Conservation (phyloP, 2,113 vertebrate species). For the Geococcyx californianus region DNA sequence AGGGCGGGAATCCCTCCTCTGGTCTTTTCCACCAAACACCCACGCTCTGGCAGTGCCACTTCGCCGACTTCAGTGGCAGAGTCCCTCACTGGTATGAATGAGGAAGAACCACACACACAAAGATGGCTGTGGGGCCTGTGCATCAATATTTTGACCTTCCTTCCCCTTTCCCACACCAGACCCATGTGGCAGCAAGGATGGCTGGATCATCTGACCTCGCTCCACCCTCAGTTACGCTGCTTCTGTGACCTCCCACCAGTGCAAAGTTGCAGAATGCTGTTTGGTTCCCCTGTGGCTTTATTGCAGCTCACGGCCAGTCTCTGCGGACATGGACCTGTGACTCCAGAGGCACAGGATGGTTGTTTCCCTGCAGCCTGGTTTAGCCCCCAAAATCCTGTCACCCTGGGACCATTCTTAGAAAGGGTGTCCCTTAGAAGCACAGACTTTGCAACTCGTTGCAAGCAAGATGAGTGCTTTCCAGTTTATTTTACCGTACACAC, state of each 20-base stretch:
- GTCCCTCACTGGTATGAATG: not conserved
- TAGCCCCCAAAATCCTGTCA: not conserved
- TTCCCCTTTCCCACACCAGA: accelerated
- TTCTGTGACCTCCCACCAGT: not conserved
- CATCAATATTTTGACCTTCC: not conserved
- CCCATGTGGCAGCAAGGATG: accelerated
- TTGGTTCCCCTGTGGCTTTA: not conserved
- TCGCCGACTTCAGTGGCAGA: accelerated
- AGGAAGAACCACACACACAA: not conserved
- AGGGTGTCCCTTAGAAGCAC: not conserved
- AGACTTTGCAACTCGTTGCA: not conserved
- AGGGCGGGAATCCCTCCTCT: not conserved
- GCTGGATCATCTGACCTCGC: not conserved
- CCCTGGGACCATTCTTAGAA: not conserved
- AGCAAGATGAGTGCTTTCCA: not conserved
- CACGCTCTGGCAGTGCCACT: not conserved
- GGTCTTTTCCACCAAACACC: not conserved
- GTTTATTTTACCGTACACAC: not conserved
- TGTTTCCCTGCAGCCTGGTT: not conserved
- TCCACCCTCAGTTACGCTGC: not conserved
- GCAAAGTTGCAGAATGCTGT: not conserved
- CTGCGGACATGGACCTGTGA: not conserved
- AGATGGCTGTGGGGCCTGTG: accelerated
- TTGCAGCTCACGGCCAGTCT: not conserved
- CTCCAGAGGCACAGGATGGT: not conserved